A percentile compares a stretch with the other conserved stretches of the same genome.
These are phyloP conservation scores for Chloebia gouldiae DNA, from an alignment of 2,113 vertebrate species.

Conservation along the genomic window DNA sequence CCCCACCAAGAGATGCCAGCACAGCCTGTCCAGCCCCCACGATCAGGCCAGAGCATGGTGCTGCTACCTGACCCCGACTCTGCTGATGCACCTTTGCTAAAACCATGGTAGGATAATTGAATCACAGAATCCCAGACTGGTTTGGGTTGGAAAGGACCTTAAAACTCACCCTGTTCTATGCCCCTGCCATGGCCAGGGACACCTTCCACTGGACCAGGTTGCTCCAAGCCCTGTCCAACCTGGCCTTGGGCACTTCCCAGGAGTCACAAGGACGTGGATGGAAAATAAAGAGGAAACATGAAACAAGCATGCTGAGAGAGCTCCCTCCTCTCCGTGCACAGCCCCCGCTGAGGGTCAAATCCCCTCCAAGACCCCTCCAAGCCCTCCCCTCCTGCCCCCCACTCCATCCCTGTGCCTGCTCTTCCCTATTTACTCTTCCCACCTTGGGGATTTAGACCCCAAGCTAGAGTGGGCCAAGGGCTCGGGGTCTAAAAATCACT, in stretches of 20 bases:
- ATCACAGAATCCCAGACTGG: neutral
- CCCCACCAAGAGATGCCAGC: neutral
- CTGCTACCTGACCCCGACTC: neutral
- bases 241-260: neutral
- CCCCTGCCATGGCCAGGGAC: neutral
- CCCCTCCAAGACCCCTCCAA: neutral
- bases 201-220: neutral
- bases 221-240: neutral
- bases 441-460: rapidly evolving
- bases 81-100: neutral
- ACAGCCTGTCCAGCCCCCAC: neutral
- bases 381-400: neutral
- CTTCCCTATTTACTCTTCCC: neutral
- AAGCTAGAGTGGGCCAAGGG: neutral
- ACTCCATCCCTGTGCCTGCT: neutral
- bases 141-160: neutral
- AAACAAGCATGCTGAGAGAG: neutral
- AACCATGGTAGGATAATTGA: rapidly evolving
- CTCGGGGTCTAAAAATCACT: rapidly evolving
- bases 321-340: neutral
- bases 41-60: rapidly evolving
- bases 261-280: neutral
- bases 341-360: neutral
- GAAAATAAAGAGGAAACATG: neutral
- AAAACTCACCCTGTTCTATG: neutral